Conservation (phyloP, 2,888 invertebrate genomes). For the Selenia dentaria region DNA sequence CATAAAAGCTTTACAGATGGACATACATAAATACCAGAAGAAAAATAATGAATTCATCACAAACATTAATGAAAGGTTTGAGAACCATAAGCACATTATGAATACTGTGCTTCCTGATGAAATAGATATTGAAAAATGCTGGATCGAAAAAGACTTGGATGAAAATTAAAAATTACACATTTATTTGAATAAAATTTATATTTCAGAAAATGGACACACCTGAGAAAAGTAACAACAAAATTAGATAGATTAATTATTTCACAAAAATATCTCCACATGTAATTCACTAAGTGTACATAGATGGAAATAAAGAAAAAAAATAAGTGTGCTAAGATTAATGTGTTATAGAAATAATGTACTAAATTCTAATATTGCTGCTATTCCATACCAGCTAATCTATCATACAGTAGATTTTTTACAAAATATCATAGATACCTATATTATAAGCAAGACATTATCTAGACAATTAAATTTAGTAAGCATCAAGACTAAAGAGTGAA, state of each 20-base stretch:
- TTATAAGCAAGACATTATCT: slow-evolving; percentile 38
- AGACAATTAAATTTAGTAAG: slow-evolving; percentile 51
- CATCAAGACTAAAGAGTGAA: slow-evolving; percentile 38
- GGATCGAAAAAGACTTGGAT: slow-evolving; percentile 59
- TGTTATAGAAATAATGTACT: slow-evolving; percentile 59
- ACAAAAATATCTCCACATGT: slow-evolving; percentile 64
- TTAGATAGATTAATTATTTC: slow-evolving; percentile 60
- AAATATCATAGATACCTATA: slow-evolving; percentile 45
- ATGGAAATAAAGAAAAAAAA: slow-evolving; percentile 69
- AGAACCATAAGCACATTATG: slow-evolving; percentile 55
- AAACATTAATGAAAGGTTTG: slow-evolving; percentile 60
- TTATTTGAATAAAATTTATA: slow-evolving; percentile 81
- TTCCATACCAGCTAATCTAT: slow-evolving; percentile 55
- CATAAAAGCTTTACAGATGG: slow-evolving; percentile 69
- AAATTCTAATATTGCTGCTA: slow-evolving; percentile 62
- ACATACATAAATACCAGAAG: slow-evolving; percentile 72
- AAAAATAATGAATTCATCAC: slow-evolving; percentile 66
- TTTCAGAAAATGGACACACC: slow-evolving; percentile 83
- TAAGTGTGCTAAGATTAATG: slow-evolving; percentile 44
- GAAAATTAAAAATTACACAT: slow-evolving; percentile 45
- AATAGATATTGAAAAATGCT: slow-evolving; percentile 50
- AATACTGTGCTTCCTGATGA: slow-evolving; percentile 43
- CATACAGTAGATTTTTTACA: slow-evolving; percentile 46
- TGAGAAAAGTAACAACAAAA: slow-evolving; percentile 81
- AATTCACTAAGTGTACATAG: slow-evolving; percentile 58